These are phyloP conservation scores for Cephus spinipes DNA, from an alignment of 2,888 invertebrate species.

Conservation along the genomic window DNA sequence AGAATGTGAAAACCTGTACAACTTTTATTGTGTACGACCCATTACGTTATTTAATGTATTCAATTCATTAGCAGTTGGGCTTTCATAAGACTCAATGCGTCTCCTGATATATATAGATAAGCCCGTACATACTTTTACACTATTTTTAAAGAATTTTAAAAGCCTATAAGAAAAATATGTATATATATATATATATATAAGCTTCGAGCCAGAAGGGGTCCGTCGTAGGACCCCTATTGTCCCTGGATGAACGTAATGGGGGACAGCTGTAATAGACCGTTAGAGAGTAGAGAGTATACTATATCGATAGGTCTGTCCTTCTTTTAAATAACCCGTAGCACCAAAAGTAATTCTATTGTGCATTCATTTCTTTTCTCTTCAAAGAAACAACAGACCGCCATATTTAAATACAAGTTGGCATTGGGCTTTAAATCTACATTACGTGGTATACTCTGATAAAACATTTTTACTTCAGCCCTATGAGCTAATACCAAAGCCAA, in stretches of 20 bases:
- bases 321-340: neutral
- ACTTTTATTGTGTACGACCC: neutral
- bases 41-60: neutral
- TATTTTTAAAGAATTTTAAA: neutral
- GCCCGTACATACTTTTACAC: neutral
- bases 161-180: neutral
- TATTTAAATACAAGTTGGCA: neutral
- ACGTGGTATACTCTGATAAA: neutral
- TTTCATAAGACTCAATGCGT: neutral
- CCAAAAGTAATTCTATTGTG: neutral
- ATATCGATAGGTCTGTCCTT: neutral
- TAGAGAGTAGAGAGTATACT: conserved; percentile 25
- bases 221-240: conserved; percentile 47
- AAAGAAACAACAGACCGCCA: neutral
- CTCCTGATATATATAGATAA: neutral
- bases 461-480: neutral
- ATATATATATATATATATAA: neutral
- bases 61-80: neutral
- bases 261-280: conserved; percentile 55
- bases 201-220: neutral
- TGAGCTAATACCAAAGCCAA: too few species aligned
- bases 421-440: neutral
- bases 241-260: conserved; percentile 29
- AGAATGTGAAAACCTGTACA: neutral
- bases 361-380: neutral